phyloP scores from a whole-genome alignment of 2,797 vertebrate genomes.

The Oceanodroma leucorhoa region DNA sequence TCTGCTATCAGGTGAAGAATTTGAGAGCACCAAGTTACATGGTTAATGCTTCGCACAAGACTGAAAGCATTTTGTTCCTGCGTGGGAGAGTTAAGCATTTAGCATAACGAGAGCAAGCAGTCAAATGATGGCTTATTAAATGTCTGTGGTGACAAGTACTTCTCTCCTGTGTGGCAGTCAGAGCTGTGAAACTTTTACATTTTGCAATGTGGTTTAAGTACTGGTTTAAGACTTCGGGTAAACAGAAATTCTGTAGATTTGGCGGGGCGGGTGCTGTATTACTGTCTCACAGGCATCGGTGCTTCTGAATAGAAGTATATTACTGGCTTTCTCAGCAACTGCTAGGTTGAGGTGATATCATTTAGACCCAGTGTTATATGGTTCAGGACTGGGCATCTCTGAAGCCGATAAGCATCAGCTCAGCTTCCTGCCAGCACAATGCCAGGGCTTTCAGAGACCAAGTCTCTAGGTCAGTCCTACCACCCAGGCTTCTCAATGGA shows the following conservation, averaged over 20 bases:
- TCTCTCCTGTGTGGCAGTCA: background rate
- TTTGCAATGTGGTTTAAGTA: background rate
- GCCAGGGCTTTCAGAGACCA: background rate
- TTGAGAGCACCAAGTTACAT: background rate
- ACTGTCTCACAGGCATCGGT: background rate
- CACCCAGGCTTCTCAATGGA: background rate
- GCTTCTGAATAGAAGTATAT: background rate
- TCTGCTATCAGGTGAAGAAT: background rate
- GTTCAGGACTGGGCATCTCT: background rate
- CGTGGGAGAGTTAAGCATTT: background rate
- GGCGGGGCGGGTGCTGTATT: background rate
- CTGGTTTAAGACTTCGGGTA: background rate
- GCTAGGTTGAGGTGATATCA: background rate
- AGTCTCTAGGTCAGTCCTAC: background rate
- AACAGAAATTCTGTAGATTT: background rate
- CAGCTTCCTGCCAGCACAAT: background rate
- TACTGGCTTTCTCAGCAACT: background rate
- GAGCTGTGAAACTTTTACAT: background rate
- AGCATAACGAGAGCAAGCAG: background rate
- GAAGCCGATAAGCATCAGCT: background rate
- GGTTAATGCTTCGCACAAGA: background rate
- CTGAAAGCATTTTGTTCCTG: background rate
- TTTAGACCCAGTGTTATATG: background rate
- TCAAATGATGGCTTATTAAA: background rate
- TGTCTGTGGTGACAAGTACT: background rate